phyloP scores from a whole-genome alignment of 2,113 vertebrate species.

The Corythaixoides concolor region DNA sequence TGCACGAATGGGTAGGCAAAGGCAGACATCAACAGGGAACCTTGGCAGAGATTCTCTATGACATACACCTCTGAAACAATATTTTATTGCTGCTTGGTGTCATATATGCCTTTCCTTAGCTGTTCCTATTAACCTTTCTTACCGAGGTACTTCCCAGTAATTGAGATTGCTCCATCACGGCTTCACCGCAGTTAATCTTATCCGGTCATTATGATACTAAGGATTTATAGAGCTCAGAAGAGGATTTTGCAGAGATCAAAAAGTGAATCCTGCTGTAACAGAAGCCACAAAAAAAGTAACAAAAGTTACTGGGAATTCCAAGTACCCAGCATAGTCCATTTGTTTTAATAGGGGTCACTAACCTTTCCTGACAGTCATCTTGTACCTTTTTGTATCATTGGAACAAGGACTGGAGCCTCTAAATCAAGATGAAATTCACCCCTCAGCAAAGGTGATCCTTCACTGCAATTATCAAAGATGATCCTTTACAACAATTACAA shows the following conservation, averaged over 20 bases:
- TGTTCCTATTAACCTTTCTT: slow-evolving; percentile 8
- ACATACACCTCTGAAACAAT: background rate
- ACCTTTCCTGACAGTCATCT: background rate
- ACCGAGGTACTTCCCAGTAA: background rate
- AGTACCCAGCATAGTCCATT: background rate
- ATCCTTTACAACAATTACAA: background rate
- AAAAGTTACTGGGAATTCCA: slow-evolving; percentile 15
- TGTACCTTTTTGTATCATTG: background rate
- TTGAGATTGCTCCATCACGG: background rate
- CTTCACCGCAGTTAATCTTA: background rate
- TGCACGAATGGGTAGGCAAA: background rate
- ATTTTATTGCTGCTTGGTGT: background rate
- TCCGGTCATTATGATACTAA: background rate
- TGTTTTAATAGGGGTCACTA: slow-evolving; percentile 5
- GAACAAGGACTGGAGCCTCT: background rate
- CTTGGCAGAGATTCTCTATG: background rate
- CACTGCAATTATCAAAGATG: background rate
- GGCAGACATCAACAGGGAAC: background rate
- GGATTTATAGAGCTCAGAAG: background rate
- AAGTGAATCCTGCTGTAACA: background rate
- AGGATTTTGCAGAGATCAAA: background rate
- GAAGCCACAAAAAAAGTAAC: background rate
- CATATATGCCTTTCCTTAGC: background rate
- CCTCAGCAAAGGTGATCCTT: background rate
- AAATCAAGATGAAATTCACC: background rate